Base-by-base conservation (phyloP, 2,888 invertebrate species). In the Polydrusus pterygomalis region DNA sequence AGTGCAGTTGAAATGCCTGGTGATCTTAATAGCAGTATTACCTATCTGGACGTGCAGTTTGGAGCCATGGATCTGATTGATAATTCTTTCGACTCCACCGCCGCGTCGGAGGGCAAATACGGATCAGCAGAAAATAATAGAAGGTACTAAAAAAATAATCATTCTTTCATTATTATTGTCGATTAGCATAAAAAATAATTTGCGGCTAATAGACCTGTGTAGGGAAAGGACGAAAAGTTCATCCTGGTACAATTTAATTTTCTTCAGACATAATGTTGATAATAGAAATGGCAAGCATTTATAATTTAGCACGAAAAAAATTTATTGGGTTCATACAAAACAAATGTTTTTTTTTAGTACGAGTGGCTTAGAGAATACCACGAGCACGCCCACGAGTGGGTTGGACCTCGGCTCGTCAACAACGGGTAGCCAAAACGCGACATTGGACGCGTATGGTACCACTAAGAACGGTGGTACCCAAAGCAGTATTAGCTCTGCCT, bases 1-100 rank as follows among this genome's bases (percentile, higher is more conserved):
- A 94, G 94, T 73, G 97, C 98, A 20, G 98, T 98, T 47, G 98
- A 98, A 89, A 98, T 98, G 98, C 98, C 98, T 0, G 97, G 96
- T 78, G 96, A 96, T 83, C 90, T 94, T 74, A 93, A 92, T 84
- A 92, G 92, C 76, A 92, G 92, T 79, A 92, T 93, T 80, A 91
- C 91, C 79, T 93, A 94, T 87, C 90, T 98, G 81, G 97, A 97
- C 89, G 96, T 98, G 79, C 97, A 97, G 89, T 98, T 98, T 88
- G 97, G 97, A 40, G 96, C 94, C 18, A 89, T 97, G 81, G 97
- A 97, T 83, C 92, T 93, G 83, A 91, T 92, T 78, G 83, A 83
- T 58, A 75, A 71, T 40, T 89, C 89, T 64, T 79, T 77, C 56
- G 91, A 91, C 78, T 89, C 90, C 13, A 88, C 87, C 70, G 86